Evolutionary conservation across 2,797 vertebrate genomes (phyloP), one percentile per base, ranked within the genome.

Genomic region (Liparis tanakae): DNA sequence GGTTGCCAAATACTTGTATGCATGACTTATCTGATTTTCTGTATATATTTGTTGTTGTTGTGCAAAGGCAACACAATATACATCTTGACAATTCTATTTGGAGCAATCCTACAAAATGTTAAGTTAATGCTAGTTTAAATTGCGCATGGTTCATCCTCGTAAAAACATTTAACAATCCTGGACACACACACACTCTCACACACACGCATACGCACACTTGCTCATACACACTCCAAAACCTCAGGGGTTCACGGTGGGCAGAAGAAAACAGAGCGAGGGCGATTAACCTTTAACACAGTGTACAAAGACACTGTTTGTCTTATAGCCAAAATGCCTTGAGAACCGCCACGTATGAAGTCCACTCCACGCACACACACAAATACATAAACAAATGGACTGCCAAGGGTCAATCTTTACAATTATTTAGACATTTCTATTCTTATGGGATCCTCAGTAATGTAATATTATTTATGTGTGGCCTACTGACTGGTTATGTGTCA

Each of bases 281-380:
- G 59, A 72, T 73, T 76, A 68, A 76, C 65, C 60, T 81, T 81
- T 60, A 72, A 69, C 64, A 48, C 61, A 44, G 46, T 12, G 13
- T 58, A 71, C n/a, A 55, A n/a, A 62, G 50, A 67, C 33, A 22
- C 41, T 62, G 33, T 14, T 59, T 72, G 58, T 58, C 14, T 70
- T 22, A 13, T 20, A 69, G 60, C 20, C 55, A 84, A 56, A 70
- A 67, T 46, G 9, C 30, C 14, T 62, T 44, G 14, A 80, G n/a
- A 60, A 25, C 41, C 36, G 30, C 57, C 25, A 50, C 10, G 33
- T 20, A 41, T 12, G n/a, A 59, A 8, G 7, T 17, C 22, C 30
- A 37, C 15, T 9, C 22, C 30, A 37, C 15, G 57, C 12, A 46
- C 33, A 51, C 36, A 50, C 20, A 43, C 20, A 74, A 15, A 62